Evolutionary conservation across 2,888 invertebrate species (phyloP).

Genomic region (Mantis religiosa): DNA sequence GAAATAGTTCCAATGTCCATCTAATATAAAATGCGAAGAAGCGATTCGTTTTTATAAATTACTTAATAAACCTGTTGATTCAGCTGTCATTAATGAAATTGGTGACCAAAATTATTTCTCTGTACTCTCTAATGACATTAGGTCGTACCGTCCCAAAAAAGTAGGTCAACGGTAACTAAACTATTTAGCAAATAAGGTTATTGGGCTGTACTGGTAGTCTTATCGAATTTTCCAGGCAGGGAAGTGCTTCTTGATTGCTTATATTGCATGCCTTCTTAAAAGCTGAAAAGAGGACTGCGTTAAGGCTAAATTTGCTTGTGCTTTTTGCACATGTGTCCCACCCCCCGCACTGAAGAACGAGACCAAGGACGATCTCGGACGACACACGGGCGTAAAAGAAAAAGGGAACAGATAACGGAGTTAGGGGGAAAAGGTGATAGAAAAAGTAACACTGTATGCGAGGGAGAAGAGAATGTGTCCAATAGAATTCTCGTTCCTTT

Average conservation of each 20-base stretch:
- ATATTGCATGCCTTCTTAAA: neutral
- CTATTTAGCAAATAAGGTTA: neutral
- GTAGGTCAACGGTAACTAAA: no score
- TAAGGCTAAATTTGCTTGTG: neutral
- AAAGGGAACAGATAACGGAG: neutral
- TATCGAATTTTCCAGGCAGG: neutral
- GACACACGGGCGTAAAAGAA: neutral
- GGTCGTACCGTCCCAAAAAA: no score
- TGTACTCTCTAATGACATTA: no score
- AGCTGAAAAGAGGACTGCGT: neutral
- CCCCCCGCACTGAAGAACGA: neutral
- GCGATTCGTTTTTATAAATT: no score
- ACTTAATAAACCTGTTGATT: no score
- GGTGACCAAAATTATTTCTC: no score
- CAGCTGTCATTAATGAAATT: no score
- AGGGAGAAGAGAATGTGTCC: neutral
- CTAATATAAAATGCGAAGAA: no score
- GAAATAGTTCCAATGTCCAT: no score
- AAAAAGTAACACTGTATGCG: slow-evolving; percentile 4
- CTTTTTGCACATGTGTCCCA: neutral
- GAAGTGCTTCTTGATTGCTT: neutral
- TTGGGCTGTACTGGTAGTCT: neutral
- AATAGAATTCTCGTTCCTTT: slow-evolving; percentile 6
- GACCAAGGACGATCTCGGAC: neutral
- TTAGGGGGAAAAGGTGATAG: neutral